Evolutionary conservation across 2,888 invertebrate species (phyloP), one percentile per base, ranked within the genome.

Genomic region (Phania funesta): DNA sequence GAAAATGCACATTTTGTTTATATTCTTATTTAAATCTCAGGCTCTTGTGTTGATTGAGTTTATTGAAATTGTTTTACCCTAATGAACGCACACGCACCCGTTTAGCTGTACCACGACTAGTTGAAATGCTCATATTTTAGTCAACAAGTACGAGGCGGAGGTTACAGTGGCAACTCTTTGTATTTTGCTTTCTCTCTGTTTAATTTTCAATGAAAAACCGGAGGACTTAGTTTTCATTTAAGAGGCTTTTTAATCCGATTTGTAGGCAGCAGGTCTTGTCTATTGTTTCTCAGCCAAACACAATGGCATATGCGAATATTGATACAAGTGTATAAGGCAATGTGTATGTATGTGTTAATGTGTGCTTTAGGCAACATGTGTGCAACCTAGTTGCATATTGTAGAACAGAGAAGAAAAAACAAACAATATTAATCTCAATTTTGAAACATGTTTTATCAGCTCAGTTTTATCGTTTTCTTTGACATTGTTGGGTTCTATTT

Each of bases 161-260:
- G 77, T 74, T 68, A 52, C 67, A 67, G 64, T 32, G 32, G 24
- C 26, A 38, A 52, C 35, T 32, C 46, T 60, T 41, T 52, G 24
- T 3, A 50, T 58, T 71, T 70, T 35, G 13, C 32, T 62, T 44
- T 70, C 46, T 29, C 52, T 68, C 46, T 68, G 56, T 18, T 56
- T 56, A 38, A 22, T 26, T 68, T 44, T 74, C 81, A 77, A 68
- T 81, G 56, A 26, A 77, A 68, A 58, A 70, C 38, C 20, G 56
- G 29, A 18, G 32, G 67, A 48, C 68, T 77, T 73, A 41, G 56
- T 81, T 77, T 81, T 77, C 73, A 73, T 81, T 77, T 73, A 74
- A 74, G 56, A 77, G 77, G 68, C 77, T 68, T 77, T 76, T 74
- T 77, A 82, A 82, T 82, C 81, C 62, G 77, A 74, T 82, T 82